These are phyloP conservation scores for Athene noctua DNA, from an alignment of 2,113 vertebrate species.

Conservation along the genomic window DNA sequence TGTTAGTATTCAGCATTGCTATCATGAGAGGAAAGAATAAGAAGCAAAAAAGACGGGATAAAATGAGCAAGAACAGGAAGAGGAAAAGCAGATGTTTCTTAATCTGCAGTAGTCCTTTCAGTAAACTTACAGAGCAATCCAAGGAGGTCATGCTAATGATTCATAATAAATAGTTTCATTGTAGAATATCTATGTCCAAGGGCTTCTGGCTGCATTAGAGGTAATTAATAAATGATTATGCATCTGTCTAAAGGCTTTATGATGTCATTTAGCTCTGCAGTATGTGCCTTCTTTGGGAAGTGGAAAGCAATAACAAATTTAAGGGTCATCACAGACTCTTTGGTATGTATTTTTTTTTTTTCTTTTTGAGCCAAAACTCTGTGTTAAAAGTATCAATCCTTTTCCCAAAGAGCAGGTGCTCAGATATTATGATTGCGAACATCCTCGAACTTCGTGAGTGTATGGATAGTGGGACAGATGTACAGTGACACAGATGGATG, in stretches of 20 bases:
- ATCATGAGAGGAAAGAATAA: background rate
- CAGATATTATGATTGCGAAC: background rate
- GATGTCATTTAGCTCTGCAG: background rate
- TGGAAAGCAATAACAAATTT: background rate
- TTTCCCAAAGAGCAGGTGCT: background rate
- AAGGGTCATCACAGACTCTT: background rate
- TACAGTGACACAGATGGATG: background rate
- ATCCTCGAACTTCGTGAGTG: background rate
- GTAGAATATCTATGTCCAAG: background rate
- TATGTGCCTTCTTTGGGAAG: background rate
- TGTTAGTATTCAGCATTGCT: background rate
- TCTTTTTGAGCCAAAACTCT: background rate
- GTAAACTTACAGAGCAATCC: background rate
- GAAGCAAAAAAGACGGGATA: background rate
- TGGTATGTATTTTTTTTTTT: background rate
- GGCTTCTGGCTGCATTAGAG: background rate
- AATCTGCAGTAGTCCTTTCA: background rate
- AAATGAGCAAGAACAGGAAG: background rate
- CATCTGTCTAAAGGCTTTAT: background rate
- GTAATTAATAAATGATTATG: background rate
- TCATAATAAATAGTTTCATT: background rate
- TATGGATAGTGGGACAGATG: background rate
- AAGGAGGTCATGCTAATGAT: background rate
- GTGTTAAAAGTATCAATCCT: background rate
- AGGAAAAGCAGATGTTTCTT: background rate